These are phyloP conservation scores for Semicossyphus pulcher DNA, from an alignment of 2,113 vertebrate species.

Conservation along the genomic window DNA sequence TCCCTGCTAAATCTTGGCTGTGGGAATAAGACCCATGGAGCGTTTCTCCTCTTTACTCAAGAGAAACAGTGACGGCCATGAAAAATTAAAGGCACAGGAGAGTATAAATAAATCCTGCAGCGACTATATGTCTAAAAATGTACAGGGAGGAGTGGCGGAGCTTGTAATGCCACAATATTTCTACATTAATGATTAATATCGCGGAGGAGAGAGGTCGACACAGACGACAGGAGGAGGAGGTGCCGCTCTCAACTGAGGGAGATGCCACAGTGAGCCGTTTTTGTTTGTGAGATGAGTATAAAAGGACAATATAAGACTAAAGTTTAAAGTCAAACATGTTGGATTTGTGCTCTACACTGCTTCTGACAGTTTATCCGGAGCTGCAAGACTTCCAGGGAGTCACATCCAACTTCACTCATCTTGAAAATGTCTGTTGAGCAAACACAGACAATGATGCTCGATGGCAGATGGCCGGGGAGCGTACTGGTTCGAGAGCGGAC, in stretches of 20 bases:
- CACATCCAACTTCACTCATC: slow-evolving; percentile 32
- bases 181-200: slow-evolving; percentile 57
- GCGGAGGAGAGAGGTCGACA: background rate
- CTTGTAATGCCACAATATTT: slow-evolving; percentile 49
- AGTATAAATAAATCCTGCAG: slow-evolving; percentile 55
- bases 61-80: slow-evolving; percentile 37
- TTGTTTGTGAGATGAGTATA: no score
- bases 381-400: slow-evolving; percentile 20
- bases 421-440: slow-evolving; percentile 34
- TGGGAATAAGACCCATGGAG: slow-evolving; percentile 10
- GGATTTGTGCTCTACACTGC: no score
- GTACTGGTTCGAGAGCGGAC: slow-evolving; percentile 16
- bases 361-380: slow-evolving; percentile 17
- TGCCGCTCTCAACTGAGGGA: slow-evolving; percentile 25
- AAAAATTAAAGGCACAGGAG: slow-evolving; percentile 57
- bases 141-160: slow-evolving; percentile 6
- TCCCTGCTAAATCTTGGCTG: slow-evolving; percentile 17
- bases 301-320: no score
- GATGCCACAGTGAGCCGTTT: no score
- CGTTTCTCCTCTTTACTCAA: slow-evolving; percentile 10
- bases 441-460: slow-evolving; percentile 24
- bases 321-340: background rate
- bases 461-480: slow-evolving; percentile 41
- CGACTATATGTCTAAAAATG: slow-evolving; percentile 21
- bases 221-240: slow-evolving; percentile 18